phyloP scores from a whole-genome alignment of 2,888 invertebrate genomes.

The Polia nebulosa region DNA sequence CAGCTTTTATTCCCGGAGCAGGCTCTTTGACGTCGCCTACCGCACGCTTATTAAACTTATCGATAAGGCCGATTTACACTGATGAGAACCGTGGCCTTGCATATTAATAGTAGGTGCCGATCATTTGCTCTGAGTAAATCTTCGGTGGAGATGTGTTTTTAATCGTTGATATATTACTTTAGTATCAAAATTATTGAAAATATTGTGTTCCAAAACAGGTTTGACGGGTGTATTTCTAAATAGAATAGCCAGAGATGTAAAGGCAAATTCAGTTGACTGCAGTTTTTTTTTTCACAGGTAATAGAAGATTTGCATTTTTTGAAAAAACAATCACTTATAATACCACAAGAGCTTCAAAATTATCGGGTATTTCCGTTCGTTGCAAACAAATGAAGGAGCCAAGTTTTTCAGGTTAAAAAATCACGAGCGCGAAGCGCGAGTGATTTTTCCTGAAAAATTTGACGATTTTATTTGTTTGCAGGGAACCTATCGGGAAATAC shows the following conservation, averaged over 20 bases:
- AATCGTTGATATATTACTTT: conserved; percentile 7
- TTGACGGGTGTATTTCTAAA: not conserved
- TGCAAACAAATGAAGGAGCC: no score
- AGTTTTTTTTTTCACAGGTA: not conserved
- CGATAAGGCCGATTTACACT: conserved; percentile 80
- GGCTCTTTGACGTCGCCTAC: conserved; percentile 70
- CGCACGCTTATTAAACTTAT: conserved; percentile 73
- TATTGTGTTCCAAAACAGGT: not conserved
- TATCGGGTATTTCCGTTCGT: no score
- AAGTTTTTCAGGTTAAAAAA: no score
- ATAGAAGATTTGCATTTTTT: no score
- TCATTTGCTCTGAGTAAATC: conserved; percentile 50
- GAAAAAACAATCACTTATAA: no score
- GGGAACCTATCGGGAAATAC: no score
- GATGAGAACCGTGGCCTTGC: conserved; percentile 79
- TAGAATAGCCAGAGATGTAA: not conserved
- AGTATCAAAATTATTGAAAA: not conserved
- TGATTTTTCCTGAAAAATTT: no score
- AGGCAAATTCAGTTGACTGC: not conserved
- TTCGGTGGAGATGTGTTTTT: conserved; percentile 41
- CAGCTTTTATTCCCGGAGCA: conserved; percentile 67
- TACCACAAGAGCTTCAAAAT: no score
- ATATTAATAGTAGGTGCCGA: conserved; percentile 72
- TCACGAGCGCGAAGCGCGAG: no score
- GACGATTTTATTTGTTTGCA: no score